These are phyloP conservation scores for Micrasema longulum DNA, from an alignment of 1,140 invertebrate genomes.

Conservation along the genomic window DNA sequence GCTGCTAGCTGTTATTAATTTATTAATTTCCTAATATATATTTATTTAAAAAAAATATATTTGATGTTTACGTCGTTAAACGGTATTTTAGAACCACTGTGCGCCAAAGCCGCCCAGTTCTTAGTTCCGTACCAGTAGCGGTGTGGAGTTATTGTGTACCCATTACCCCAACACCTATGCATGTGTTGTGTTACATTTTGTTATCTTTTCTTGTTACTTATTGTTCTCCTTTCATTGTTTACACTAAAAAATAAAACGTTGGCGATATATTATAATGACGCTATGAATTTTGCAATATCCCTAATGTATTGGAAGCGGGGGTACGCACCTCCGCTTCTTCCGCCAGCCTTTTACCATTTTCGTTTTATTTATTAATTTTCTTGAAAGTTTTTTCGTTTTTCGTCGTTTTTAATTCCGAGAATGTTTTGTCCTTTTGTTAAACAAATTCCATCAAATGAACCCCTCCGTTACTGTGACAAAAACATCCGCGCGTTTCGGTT, in stretches of 20 bases:
- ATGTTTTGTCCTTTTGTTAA: background rate
- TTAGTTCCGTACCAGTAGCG: constrained; percentile 26
- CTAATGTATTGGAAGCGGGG: constrained; percentile 13
- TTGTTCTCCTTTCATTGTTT: constrained; percentile 24
- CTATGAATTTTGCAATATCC: background rate
- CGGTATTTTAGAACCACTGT: too few relatives aligned
- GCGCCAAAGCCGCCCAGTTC: background rate
- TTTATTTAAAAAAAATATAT: too few relatives aligned
- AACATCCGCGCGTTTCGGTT: too few relatives aligned
- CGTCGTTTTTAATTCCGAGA: constrained; percentile 3
- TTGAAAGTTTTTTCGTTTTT: background rate
- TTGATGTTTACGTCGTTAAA: too few relatives aligned
- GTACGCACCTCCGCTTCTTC: background rate
- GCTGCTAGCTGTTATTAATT: too few relatives aligned
- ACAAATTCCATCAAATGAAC: too few relatives aligned
- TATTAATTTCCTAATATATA: too few relatives aligned
- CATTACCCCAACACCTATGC: constrained; percentile 4
- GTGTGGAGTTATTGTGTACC: constrained; percentile 23
- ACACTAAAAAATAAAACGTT: constrained; percentile 15
- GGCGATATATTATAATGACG: constrained; percentile 2
- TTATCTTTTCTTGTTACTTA: constrained; percentile 9
- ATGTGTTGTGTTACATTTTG: too few relatives aligned
- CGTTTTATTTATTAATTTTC: constrained; percentile 20
- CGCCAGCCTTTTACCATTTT: background rate
- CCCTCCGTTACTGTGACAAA: too few relatives aligned